A percentile compares a stretch with the other conserved stretches of the same genome.
phyloP scores from a whole-genome alignment of 2,797 vertebrate species.

The Thripadectes ignobilis region DNA sequence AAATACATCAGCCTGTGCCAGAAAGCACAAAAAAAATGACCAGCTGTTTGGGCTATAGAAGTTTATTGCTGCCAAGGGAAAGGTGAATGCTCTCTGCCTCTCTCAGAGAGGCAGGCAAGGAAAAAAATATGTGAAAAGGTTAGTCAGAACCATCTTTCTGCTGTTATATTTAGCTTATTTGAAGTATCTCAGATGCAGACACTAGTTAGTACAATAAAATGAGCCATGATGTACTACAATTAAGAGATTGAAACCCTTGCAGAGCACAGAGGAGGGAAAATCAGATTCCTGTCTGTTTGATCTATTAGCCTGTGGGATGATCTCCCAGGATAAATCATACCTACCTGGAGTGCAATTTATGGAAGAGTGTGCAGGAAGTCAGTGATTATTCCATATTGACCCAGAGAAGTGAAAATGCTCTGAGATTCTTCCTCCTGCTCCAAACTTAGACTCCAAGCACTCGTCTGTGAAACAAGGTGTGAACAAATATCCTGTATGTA shows the following conservation, averaged over 20 bases:
- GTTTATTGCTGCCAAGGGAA: neutral
- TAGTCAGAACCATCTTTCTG: neutral
- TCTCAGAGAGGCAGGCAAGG: neutral
- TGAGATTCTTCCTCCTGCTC: neutral
- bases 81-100: neutral
- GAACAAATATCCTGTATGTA: neutral
- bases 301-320: neutral
- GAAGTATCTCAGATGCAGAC: neutral
- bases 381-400: neutral
- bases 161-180: conserved; percentile 1
- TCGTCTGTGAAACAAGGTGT: neutral
- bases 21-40: neutral
- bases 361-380: neutral
- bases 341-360: neutral
- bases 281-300: neutral
- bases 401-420: neutral
- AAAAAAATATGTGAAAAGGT: neutral
- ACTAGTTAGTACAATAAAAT: neutral
- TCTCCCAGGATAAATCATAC: neutral
- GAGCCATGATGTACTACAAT: neutral
- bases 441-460: accelerated
- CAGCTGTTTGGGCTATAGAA: neutral
- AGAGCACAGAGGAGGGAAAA: neutral
- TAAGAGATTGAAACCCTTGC: neutral
- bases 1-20: neutral